Conservation (phyloP, 2,888 invertebrate species). For the Eupithecia vulgata region DNA sequence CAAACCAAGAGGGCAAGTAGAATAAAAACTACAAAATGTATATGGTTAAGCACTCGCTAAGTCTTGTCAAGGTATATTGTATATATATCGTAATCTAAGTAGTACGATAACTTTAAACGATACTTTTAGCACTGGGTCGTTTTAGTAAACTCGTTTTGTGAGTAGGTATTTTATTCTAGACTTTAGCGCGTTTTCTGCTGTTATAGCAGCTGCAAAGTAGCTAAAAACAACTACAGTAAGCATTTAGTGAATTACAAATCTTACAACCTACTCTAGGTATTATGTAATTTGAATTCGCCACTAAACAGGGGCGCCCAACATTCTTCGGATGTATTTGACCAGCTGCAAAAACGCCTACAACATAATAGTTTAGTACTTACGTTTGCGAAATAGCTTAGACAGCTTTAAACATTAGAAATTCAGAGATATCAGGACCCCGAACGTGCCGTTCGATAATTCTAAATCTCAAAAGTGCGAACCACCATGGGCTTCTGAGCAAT, state of each 20-base stretch:
- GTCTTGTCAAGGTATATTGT: not conserved
- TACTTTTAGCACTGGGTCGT: not conserved
- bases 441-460: not conserved
- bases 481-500: no score
- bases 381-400: not conserved
- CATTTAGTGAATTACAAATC: not conserved
- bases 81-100: not conserved
- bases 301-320: constrained; percentile 1
- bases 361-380: not conserved
- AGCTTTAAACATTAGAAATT: not conserved
- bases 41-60: not conserved
- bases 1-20: no score
- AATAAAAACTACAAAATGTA: not conserved
- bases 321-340: constrained; percentile 4
- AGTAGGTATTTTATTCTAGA: not conserved
- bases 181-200: not conserved
- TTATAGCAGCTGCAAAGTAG: not conserved
- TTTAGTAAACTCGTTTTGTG: not conserved
- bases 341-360: constrained; percentile 1
- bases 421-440: not conserved
- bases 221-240: no score
- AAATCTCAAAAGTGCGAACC: not conserved
- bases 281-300: not conserved
- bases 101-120: not conserved
- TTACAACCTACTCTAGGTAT: not conserved